phyloP scores from a whole-genome alignment of 2,888 invertebrate genomes.

The Scaptomyza tumidula region DNA sequence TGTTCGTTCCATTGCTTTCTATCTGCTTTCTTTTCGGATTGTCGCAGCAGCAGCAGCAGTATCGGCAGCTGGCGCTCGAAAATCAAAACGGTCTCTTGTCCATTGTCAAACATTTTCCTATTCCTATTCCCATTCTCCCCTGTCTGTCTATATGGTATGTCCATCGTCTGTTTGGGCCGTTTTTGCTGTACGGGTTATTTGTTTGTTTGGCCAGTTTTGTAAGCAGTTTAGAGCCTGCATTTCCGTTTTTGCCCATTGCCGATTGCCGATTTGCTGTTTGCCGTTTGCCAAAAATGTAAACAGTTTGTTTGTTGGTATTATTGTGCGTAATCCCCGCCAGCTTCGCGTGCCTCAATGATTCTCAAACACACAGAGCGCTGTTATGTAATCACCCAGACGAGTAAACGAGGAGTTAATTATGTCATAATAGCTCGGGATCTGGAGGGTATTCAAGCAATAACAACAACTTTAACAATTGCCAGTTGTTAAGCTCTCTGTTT shows the following conservation, averaged over 20 bases:
- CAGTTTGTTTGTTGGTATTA: conserved; percentile 47
- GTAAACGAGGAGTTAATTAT: conserved; percentile 74
- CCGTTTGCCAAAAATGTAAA: conserved; percentile 72
- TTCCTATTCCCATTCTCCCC: conserved; percentile 23
- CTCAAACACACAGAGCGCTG: conserved; percentile 33
- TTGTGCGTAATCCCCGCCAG: conserved; percentile 66
- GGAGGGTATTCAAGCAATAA: conserved; percentile 26
- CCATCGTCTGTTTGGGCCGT: conserved; percentile 15
- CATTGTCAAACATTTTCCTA: conserved; percentile 40
- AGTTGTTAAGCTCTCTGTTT: conserved; percentile 53
- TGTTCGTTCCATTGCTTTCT: conserved; percentile 56
- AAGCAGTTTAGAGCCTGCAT: conserved; percentile 72
- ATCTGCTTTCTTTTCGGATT: conserved; percentile 62
- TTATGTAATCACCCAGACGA: conserved; percentile 67
- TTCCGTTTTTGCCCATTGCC: conserved; percentile 52
- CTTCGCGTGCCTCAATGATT: conserved; percentile 26
- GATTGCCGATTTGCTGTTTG: background rate
- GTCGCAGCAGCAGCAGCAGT: conserved; percentile 32
- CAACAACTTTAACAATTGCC: conserved; percentile 22
- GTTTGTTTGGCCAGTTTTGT: conserved; percentile 66
- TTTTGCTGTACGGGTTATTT: conserved; percentile 70
- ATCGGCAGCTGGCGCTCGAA: conserved; percentile 50
- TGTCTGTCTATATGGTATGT: conserved; percentile 1
- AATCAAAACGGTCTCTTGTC: conserved; percentile 36
- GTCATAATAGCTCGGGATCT: conserved; percentile 64